Base-by-base conservation (phyloP, 2,113 vertebrate genomes). In the Polyodon spathula region DNA sequence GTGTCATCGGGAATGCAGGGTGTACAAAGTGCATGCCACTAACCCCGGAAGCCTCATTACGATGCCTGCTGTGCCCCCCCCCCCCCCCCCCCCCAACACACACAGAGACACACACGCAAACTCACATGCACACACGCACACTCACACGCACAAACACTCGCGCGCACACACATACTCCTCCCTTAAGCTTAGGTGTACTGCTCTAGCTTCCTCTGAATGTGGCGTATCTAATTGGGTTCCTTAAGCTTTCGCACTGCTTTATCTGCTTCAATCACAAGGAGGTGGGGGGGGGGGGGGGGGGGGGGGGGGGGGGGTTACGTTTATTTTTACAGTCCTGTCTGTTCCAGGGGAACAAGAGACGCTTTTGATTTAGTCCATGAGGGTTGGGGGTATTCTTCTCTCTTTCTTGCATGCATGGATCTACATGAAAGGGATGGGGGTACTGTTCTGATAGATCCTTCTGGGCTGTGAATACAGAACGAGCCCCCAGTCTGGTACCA, bases 271-370 rank as follows among this genome's bases (percentile, higher is more conserved):
- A 73, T 59, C 65, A 65, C 0, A 4, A 52, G n/a, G n/a, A n/a
- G n/a, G n/a, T n/a, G n/a, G n/a, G n/a, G n/a, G n/a, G n/a, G n/a
- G n/a, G n/a, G n/a, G n/a, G n/a, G n/a, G n/a, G n/a, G 7, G 62
- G 4, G 1, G 17, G n/a, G 40, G n/a, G 59, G 67, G 55, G 62
- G 65, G 68, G 76, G 41, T 1, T 68, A 73, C 80, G 81, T 80
- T 86, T 85, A 59, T 89, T 87, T 87, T 78, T 77, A 70, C 77
- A 81, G 56, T 73, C 73, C 6, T 67, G 59, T 81, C 76, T 65
- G 65, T 72, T 71, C 63, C 69, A 66, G 67, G 69, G 77, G 71
- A 76, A 72, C 69, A 65, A 69, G 73, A 78, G 56, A 74, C 68
- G 71, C 64, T 69, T 81, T 81, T 73, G 73, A 73, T 54, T 63